These are phyloP conservation scores for Miniopterus natalensis DNA, from an alignment of 2,113 vertebrate genomes.

Conservation along the genomic window DNA sequence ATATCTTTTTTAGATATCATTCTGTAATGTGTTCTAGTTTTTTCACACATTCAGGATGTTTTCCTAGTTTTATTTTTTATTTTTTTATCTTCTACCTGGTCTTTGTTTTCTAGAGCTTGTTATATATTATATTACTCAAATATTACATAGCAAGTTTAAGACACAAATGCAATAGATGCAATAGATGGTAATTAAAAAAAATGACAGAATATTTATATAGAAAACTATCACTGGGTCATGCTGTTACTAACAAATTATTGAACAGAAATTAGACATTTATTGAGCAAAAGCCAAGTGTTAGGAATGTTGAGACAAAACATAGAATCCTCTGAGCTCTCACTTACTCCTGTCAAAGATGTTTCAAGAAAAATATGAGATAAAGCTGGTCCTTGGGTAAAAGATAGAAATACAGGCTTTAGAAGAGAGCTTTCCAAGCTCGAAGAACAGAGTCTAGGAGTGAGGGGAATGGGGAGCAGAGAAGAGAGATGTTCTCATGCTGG, in stretches of 20 bases:
- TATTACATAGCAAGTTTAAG: background rate
- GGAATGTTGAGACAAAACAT: background rate
- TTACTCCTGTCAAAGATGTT: background rate
- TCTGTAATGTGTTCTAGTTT: background rate
- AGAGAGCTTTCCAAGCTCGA: background rate
- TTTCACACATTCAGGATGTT: background rate
- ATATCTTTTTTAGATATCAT: background rate
- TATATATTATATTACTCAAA: background rate
- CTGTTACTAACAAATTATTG: slow-evolving; percentile 24
- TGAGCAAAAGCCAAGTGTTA: background rate
- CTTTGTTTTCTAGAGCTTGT: background rate
- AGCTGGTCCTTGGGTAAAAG: background rate
- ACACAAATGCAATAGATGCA: background rate
- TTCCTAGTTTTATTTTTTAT: background rate
- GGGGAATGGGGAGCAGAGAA: background rate
- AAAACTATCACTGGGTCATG: background rate
- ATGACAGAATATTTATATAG: background rate
- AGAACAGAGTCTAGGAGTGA: background rate
- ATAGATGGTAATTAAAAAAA: background rate
- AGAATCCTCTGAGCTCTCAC: background rate
- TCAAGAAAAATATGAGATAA: background rate
- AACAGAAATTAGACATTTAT: background rate
- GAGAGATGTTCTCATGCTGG: background rate
- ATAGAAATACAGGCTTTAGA: background rate
- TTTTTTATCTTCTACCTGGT: background rate